Percentiles rank a stretch among this genome's conserved stretches.
Evolutionary conservation across 2,113 vertebrate species (phyloP).

Genomic region (Anarhynchus alexandrinus): DNA sequence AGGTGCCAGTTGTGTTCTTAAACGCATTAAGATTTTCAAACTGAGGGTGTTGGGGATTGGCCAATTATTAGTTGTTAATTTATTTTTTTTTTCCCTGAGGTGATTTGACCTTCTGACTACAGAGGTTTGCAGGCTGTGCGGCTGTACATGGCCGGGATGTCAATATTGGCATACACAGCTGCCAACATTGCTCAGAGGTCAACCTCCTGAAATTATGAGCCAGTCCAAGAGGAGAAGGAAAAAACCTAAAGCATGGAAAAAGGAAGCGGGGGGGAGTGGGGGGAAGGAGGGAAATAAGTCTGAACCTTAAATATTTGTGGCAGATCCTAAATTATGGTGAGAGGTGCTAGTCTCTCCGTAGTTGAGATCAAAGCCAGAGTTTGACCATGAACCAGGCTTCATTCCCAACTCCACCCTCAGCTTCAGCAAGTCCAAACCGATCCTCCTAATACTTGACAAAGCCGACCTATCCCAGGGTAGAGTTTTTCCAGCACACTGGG

Average conservation of each 20-base stretch:
- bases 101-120: neutral
- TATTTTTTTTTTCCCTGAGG: neutral
- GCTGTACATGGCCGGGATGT: neutral
- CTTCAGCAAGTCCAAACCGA: neutral
- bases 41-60: neutral
- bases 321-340: neutral
- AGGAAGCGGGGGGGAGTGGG: neutral
- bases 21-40: neutral
- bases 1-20: neutral
- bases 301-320: neutral
- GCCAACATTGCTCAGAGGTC: conserved; percentile 47
- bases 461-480: neutral
- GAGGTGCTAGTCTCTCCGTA: neutral
- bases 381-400: neutral
- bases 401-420: conserved; percentile 12
- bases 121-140: neutral
- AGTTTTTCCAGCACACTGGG: neutral
- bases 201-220: neutral
- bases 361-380: neutral
- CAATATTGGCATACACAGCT: neutral
- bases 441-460: neutral
- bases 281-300: neutral
- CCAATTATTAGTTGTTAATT: neutral
- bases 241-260: neutral
- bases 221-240: neutral